Evolutionary conservation across 1,140 invertebrate species (phyloP).

Genomic region (Vanessa tameamea): DNA sequence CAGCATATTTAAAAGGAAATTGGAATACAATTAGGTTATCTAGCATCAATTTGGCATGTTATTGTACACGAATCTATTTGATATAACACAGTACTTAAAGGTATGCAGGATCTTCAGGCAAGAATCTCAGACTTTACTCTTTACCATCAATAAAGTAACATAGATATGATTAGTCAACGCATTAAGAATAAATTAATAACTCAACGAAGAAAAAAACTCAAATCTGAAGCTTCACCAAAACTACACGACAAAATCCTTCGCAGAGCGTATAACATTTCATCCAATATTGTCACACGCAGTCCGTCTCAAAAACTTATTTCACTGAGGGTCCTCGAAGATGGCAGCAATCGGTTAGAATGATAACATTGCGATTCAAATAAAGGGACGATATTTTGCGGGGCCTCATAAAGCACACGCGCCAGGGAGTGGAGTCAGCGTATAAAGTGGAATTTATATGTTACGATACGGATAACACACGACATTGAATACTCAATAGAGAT

Average conservation of each 20-base stretch:
- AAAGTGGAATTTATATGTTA: conserved; percentile 5
- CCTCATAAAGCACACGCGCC: conserved; percentile 65
- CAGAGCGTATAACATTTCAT: conserved; percentile 6
- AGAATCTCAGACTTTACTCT: too few relatives aligned
- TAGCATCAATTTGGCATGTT: too few relatives aligned
- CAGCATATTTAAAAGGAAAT: too few relatives aligned
- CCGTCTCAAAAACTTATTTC: conserved; percentile 55
- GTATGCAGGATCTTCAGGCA: too few relatives aligned
- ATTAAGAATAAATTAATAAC: too few relatives aligned
- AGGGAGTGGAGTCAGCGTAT: conserved; percentile 52
- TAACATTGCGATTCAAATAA: conserved; percentile 66
- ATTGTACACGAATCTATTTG: too few relatives aligned
- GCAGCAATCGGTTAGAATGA: conserved; percentile 55
- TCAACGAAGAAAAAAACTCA: too few relatives aligned
- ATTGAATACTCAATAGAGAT: background rate
- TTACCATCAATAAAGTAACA: too few relatives aligned
- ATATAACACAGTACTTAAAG: too few relatives aligned
- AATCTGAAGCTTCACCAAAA: background rate
- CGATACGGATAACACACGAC: conserved; percentile 37
- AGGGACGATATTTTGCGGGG: conserved; percentile 61
- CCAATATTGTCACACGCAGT: conserved; percentile 48
- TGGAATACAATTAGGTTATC: too few relatives aligned
- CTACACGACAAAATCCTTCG: background rate
- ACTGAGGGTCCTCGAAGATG: conserved; percentile 52
- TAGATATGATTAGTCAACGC: too few relatives aligned